Evolutionary conservation across 2,797 vertebrate genomes (phyloP), one percentile per base, ranked within the genome.

Genomic region (Gastrophryne carolinensis): DNA sequence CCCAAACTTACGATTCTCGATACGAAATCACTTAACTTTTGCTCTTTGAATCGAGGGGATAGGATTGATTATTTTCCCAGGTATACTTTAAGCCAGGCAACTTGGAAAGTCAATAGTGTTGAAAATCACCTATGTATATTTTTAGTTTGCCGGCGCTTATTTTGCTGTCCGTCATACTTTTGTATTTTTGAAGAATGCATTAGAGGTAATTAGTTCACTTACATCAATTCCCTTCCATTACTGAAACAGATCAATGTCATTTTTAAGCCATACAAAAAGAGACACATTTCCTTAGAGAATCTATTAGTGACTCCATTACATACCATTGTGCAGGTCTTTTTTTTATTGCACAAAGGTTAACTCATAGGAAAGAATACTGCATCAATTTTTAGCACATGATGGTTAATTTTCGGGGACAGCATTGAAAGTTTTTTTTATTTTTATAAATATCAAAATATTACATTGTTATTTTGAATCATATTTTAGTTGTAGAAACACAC

Each of bases 221-320:
- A 63, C 70, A 64, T 71, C 66, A 49, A 44, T 68, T 68, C 74
- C 64, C 37, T 64, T 77, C 50, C 60, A 70, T 77, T 77, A 71
- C 66, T 49, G 34, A 62, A 57, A 39, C 32, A 52, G 67, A 77
- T 77, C 67, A 77, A 71, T 77, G 74, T 77, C 67, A 77, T 77
- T 77, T 76, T 76, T 72, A 71, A 71, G 60, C 58, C 63, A 50
- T 58, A 47, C 58, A 74, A 47, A 71, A 61, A 77, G 66, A 24
- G 56, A 35, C 67, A 56, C 67, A 77, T 71, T 71, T 64, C 66
- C 67, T 77, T 56, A 39, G 74, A 77, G 74, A 77, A 56, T 77
- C 66, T 77, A 63, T 77, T 71, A 77, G 57, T 58, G 66, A 57
- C 49, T 71, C 62, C 66, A 77, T 77, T 77, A 77, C 41, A 77